Base-by-base conservation (phyloP, 2,797 vertebrate genomes). In the Dendrocincla tyrannina region DNA sequence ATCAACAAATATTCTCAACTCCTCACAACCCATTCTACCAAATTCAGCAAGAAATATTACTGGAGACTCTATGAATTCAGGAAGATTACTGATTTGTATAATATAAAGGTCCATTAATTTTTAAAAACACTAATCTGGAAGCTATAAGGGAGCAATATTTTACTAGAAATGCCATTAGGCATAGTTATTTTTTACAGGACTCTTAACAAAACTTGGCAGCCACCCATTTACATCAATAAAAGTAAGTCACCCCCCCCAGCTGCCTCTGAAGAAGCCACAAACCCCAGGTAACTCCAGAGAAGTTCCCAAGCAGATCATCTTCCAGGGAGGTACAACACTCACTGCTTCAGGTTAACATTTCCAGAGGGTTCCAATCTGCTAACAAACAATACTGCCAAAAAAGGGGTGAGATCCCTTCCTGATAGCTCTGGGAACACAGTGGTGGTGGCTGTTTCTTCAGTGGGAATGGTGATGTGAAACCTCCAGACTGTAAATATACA, bases 181-280 rank as follows among this genome's bases (percentile, higher is more conserved):
- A 52, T 1, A 14, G 70, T 55, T 52, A 55, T 66, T 73, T 93
- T 35, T 89, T 13, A 95, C 49, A 86, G 50, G 56, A 58, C 58
- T 69, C 37, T 96, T 85, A 59, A 63, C 20, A 76, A 86, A 95
- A 72, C 30, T 39, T 78, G 53, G 49, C 58, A 86, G n/a, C 4
- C 20, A 33, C 35, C 28, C 70, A 39, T 49, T 88, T 63, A 16
- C 63, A 28, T 42, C 32, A 42, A 28, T 12, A 50, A 37, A 88
- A 81, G 19, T 25, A 11, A 30, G 53, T 75, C 30, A 66, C 18
- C 17, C 18, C 11, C 32, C 13, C 52, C 47, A 82, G 89, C 60
- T 60, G 69, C 49, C 70, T 24, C 41, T 37, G 84, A 70, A 89
- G 70, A 75, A 91, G 89, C 39, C 74, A 70, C 28, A 39, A 5